phyloP scores from a whole-genome alignment of 2,888 invertebrate species.

The Zaprionus lineosus region DNA sequence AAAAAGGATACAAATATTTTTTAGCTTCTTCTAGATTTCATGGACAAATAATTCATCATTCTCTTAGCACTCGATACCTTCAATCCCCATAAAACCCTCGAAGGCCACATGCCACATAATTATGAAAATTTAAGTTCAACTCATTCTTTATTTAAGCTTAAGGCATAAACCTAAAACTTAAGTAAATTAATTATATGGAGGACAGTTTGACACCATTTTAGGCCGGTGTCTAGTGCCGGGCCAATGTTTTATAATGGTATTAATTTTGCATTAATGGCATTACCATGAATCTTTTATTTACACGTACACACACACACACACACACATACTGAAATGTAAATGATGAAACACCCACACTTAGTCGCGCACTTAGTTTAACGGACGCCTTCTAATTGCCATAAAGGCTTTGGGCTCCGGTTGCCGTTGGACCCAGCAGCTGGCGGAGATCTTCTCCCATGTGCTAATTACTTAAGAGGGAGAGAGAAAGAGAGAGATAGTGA shows the following conservation, averaged over 20 bases:
- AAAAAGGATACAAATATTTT: no score
- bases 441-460: conserved; percentile 13
- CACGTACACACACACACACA: conserved; percentile 19
- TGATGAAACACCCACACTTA: conserved; percentile 24
- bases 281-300: conserved; percentile 70
- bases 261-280: conserved; percentile 67
- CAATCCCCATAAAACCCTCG: no score
- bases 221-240: conserved; percentile 17
- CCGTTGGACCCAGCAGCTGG: background rate
- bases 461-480: conserved; percentile 42
- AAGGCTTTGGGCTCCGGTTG: background rate
- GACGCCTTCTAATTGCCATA: conserved; percentile 42
- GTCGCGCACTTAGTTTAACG: conserved; percentile 44
- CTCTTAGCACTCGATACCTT: no score
- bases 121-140: background rate
- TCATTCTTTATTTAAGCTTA: conserved; percentile 9
- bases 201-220: conserved; percentile 39
- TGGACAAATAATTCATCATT: no score
- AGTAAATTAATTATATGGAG: conserved; percentile 24
- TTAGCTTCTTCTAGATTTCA: no score
- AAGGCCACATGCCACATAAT: no score
- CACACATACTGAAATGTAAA: no score
- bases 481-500: no score
- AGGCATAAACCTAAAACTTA: conserved; percentile 1
- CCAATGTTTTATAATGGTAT: conserved; percentile 62